Evolutionary conservation across 2,113 vertebrate species (phyloP).

Genomic region (Trinectes maculatus): DNA sequence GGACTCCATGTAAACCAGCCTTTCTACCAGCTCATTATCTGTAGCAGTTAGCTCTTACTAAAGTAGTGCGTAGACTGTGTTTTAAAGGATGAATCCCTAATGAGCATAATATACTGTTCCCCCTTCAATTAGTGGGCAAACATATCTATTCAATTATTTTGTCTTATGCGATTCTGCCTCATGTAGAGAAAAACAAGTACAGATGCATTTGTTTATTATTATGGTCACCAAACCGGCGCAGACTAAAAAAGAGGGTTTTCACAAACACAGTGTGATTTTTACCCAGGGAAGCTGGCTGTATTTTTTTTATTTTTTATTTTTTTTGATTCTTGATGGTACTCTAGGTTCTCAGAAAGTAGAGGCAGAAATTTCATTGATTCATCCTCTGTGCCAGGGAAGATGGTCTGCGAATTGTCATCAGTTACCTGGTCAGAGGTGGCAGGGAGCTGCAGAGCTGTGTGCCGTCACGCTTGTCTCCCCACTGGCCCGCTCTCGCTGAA

Average conservation of each 20-base stretch:
- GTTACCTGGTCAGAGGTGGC: constrained; percentile 61
- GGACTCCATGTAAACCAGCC: constrained; percentile 43
- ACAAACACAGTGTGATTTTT: constrained; percentile 7
- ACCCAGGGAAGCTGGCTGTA: neutral
- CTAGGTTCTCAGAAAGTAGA: neutral
- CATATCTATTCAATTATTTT: constrained; percentile 25
- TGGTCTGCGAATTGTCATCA: constrained; percentile 42
- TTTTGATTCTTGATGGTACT: neutral
- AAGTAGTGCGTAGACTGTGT: constrained; percentile 25
- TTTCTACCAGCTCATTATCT: constrained; percentile 63
- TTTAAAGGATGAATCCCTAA: constrained; percentile 41
- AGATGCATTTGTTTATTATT: constrained; percentile 1
- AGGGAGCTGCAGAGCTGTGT: constrained; percentile 53
- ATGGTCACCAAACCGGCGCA: constrained; percentile 7
- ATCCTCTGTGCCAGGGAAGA: constrained; percentile 12
- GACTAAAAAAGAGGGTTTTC: constrained; percentile 14
- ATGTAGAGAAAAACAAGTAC: constrained; percentile 9
- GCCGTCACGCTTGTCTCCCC: constrained; percentile 69
- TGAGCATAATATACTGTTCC: constrained; percentile 20
- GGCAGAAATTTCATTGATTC: constrained; percentile 1
- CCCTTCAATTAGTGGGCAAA: constrained; percentile 36
- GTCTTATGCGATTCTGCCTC: constrained; percentile 1
- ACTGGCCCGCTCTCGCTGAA: constrained; percentile 49
- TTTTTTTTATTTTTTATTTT: too few relatives aligned
- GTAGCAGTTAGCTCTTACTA: constrained; percentile 57